Conservation (phyloP, 2,113 vertebrate species). For the Kryptolebias marmoratus region DNA sequence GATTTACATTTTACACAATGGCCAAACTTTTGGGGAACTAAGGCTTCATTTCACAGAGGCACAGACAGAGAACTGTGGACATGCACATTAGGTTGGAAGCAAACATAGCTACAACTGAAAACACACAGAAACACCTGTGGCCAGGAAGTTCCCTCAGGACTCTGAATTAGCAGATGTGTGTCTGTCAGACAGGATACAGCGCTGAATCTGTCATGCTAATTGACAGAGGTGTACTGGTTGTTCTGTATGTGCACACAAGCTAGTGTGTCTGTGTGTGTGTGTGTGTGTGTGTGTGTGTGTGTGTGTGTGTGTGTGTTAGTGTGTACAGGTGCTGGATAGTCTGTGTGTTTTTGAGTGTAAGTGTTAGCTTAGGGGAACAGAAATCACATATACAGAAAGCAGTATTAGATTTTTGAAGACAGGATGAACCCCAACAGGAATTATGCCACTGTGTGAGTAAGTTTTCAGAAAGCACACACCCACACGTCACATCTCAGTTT, state of each 20-base stretch:
- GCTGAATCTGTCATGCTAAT: constrained; percentile 50
- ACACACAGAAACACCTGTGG: constrained; percentile 38
- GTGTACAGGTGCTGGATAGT: neutral
- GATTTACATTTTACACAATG: no score
- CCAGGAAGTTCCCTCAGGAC: constrained; percentile 10
- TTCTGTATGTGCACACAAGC: no score
- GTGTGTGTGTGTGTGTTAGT: neutral
- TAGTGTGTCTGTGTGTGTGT: neutral
- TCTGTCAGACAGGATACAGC: constrained; percentile 23
- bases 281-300: neutral
- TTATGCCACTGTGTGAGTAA: neutral
- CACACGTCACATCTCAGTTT: neutral
- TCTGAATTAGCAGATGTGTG: constrained; percentile 33
- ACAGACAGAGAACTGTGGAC: neutral
- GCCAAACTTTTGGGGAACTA: no score
- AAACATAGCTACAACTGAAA: neutral
- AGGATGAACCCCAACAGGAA: constrained; percentile 3
- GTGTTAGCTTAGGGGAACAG: neutral
- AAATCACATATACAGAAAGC: constrained; percentile 4
- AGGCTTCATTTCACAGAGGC: neutral
- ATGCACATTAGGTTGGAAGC: neutral
- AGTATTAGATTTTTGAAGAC: constrained; percentile 3
- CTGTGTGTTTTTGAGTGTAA: neutral
- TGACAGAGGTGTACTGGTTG: constrained; percentile 33
- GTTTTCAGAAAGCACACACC: neutral